Conservation (phyloP, 2,797 vertebrate species). For the Poeciliopsis infans region DNA sequence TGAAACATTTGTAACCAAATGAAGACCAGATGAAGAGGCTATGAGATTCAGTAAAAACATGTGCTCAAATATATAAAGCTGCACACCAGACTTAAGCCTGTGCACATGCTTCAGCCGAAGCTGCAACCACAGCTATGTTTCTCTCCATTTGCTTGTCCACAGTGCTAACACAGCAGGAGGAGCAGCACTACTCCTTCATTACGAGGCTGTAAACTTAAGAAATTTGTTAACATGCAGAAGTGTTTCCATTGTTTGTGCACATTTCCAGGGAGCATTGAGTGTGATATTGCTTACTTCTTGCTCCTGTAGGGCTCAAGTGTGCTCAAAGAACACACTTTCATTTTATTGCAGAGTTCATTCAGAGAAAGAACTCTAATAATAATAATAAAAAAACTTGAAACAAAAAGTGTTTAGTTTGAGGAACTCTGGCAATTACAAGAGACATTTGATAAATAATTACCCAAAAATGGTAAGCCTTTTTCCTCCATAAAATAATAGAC, state of each 20-base stretch:
- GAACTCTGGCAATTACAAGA: not conserved
- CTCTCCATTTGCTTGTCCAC: constrained; percentile 38
- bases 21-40: constrained; percentile 75
- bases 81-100: constrained; percentile 16
- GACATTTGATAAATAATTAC: not conserved
- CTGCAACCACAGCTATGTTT: constrained; percentile 35
- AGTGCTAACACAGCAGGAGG: constrained; percentile 53
- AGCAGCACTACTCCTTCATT: constrained; percentile 53
- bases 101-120: constrained; percentile 32
- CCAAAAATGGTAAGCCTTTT: not conserved
- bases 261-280: constrained; percentile 55
- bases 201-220: constrained; percentile 50
- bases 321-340: not conserved
- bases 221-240: constrained; percentile 55
- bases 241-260: constrained; percentile 39
- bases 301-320: not conserved
- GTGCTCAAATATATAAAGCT: constrained; percentile 52
- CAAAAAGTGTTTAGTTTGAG: not conserved
- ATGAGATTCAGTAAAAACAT: constrained; percentile 66
- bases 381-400: not conserved
- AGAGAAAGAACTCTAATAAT: not conserved
- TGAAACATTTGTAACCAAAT: constrained; percentile 72
- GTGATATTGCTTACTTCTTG: constrained; percentile 43
- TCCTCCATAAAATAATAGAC: not conserved
- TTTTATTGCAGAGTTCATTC: not conserved